Evolutionary conservation across 2,797 vertebrate genomes (phyloP).

Genomic region (Mormyrus hasselquistii): DNA sequence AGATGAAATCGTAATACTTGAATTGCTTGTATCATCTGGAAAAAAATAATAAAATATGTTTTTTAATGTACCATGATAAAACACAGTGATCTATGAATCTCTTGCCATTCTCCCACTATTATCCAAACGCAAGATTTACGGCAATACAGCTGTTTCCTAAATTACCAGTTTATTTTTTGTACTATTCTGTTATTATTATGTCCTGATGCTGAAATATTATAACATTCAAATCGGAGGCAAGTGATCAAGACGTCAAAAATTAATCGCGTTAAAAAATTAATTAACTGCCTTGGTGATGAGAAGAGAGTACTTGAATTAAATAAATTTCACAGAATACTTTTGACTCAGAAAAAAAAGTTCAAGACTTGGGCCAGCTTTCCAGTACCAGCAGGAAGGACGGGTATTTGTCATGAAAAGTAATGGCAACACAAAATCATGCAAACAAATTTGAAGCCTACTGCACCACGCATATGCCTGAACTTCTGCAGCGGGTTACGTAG

Average conservation of each 20-base stretch:
- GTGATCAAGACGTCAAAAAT: slow-evolving; percentile 6
- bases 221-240: background rate
- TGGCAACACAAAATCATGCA: background rate
- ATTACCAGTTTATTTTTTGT: slow-evolving; percentile 24
- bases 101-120: background rate
- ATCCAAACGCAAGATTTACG: slow-evolving; percentile 41
- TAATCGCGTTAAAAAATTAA: slow-evolving; percentile 1
- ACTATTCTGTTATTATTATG: background rate
- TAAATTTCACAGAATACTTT: slow-evolving; percentile 40
- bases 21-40: slow-evolving; percentile 99
- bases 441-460: background rate
- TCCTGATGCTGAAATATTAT: background rate
- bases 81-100: slow-evolving; percentile 38
- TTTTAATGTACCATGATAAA: slow-evolving; percentile 52
- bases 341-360: slow-evolving; percentile 23
- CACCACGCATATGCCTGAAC: background rate
- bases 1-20: slow-evolving; percentile 99
- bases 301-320: slow-evolving; percentile 24
- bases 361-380: background rate
- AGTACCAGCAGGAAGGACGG: background rate
- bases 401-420: background rate
- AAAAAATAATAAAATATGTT: slow-evolving; percentile 50
- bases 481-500: background rate
- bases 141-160: slow-evolving; percentile 49
- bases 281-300: background rate